phyloP scores from a whole-genome alignment of 2,888 invertebrate species.

The Pollenia labialis region DNA sequence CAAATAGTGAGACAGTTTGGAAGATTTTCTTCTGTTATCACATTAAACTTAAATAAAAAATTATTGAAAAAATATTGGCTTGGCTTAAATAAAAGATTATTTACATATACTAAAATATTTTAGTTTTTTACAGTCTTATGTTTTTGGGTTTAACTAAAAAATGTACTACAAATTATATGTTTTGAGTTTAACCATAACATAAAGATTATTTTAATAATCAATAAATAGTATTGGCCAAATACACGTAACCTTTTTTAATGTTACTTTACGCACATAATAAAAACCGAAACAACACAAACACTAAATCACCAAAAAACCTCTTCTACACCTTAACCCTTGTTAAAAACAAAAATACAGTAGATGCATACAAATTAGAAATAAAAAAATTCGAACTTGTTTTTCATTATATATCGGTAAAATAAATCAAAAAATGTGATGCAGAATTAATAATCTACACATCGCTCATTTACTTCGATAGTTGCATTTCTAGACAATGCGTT shows the following conservation, averaged over 20 bases:
- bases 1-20: constrained; percentile 69
- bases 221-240: constrained; percentile 8
- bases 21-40: constrained; percentile 69
- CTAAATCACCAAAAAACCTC: constrained; percentile 61
- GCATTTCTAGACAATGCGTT: too few relatives aligned
- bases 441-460: too few relatives aligned
- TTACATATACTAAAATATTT: not conserved
- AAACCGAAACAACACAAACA: constrained; percentile 38
- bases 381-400: too few relatives aligned
- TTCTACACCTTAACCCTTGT: constrained; percentile 51
- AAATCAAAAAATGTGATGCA: too few relatives aligned
- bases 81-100: constrained; percentile 44
- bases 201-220: constrained; percentile 34
- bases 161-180: not conserved
- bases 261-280: constrained; percentile 65
- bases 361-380: too few relatives aligned
- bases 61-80: constrained; percentile 49
- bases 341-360: not conserved
- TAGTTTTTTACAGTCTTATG: not conserved
- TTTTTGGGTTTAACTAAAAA: not conserved
- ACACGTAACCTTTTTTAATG: constrained; percentile 38
- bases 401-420: too few relatives aligned
- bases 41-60: constrained; percentile 51
- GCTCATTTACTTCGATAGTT: too few relatives aligned
- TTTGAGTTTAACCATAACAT: not conserved